phyloP scores from a whole-genome alignment of 1,140 invertebrate species.

The Bombyx mori region ASM3026992v2 NC_085131.1:7608001-7608500 shows the following conservation, averaged over 20 bases:
- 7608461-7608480: no score
- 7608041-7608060: conserved; percentile 37
- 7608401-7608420: no score
- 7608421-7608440: no score
- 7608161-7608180: conserved; percentile 36
- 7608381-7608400: no score
- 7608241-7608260: neutral
- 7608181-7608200: neutral
- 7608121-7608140: conserved; percentile 57
- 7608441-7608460: no score
- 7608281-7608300: no score
- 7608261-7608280: no score
- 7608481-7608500: no score
- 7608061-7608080: conserved; percentile 49
- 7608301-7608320: no score
- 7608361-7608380: no score
- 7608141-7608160: conserved; percentile 49
- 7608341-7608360: no score
- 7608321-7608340: no score
- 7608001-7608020: conserved; percentile 42
- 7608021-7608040: conserved; percentile 32
- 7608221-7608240: neutral
- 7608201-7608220: neutral
- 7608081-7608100: conserved; percentile 71
- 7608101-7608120: conserved; percentile 68